Percentiles rank a stretch among this genome's conserved stretches.
Evolutionary conservation across 2,888 invertebrate species (phyloP).

Genomic region (Tetropium fuscum): DNA sequence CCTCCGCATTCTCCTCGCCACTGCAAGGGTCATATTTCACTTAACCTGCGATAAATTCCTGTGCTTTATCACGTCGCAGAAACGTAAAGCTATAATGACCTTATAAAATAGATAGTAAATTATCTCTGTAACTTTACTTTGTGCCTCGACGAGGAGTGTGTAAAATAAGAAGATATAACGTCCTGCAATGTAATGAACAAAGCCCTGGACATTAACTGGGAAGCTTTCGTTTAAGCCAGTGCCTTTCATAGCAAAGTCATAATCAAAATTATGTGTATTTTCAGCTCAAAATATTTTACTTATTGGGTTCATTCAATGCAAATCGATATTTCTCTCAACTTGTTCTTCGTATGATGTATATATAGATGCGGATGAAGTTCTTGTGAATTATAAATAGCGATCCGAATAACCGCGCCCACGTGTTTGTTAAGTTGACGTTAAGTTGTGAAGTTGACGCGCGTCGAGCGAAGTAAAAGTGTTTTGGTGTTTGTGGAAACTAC

Average conservation of each 20-base stretch:
- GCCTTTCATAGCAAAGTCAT: neutral
- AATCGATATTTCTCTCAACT: no score
- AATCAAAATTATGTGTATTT: no score
- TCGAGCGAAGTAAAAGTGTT: no score
- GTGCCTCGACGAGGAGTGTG: slow-evolving; percentile 21
- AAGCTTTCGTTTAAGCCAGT: neutral
- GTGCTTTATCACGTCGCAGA: slow-evolving; percentile 56
- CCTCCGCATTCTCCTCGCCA: slow-evolving; percentile 44
- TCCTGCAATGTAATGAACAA: slow-evolving; percentile 22
- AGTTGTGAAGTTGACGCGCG: no score
- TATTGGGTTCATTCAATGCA: neutral
- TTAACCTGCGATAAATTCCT: slow-evolving; percentile 61
- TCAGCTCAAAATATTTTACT: no score
- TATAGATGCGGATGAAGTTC: no score
- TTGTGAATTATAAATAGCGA: no score
- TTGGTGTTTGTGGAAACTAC: no score
- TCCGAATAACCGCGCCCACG: no score
- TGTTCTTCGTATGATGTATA: no score
- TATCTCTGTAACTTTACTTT: slow-evolving; percentile 42
- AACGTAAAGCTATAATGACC: slow-evolving; percentile 57
- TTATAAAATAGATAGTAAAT: slow-evolving; percentile 58
- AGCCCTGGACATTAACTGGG: slow-evolving; percentile 5
- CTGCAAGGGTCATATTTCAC: slow-evolving; percentile 57
- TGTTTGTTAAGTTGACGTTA: no score
- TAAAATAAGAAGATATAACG: slow-evolving; percentile 9